A percentile compares a stretch with the other conserved stretches of the same genome.
These are phyloP conservation scores for Steinernema khuongi DNA, from an alignment of 1,140 invertebrate species.

Conservation along the genomic window DNA sequence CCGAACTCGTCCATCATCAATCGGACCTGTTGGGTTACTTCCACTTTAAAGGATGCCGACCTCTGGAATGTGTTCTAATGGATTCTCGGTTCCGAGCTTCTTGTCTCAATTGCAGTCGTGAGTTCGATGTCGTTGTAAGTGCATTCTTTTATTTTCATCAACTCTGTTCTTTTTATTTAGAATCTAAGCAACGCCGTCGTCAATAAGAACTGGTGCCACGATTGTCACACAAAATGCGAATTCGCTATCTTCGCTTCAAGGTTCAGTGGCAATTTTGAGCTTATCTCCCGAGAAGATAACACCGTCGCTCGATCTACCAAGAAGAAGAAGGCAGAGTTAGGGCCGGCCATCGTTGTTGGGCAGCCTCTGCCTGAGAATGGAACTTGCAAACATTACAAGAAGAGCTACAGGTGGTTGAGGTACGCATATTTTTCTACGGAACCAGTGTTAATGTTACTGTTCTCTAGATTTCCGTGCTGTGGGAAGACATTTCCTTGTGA, in stretches of 20 bases:
- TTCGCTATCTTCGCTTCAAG: not conserved
- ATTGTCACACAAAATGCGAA: constrained; percentile 17
- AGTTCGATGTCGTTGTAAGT: constrained; percentile 5
- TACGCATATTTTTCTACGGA: constrained; percentile 18
- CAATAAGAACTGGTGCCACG: constrained; percentile 18
- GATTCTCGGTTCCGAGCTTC: not conserved
- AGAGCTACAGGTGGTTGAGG: constrained; percentile 61
- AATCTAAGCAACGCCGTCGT: not conserved
- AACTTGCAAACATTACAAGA: constrained; percentile 61
- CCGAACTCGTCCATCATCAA: not conserved
- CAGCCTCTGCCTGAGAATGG: constrained; percentile 60
- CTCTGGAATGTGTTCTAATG: not conserved
- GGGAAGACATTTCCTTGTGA: constrained; percentile 61
- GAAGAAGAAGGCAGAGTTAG: constrained; percentile 32
- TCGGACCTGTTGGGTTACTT: not conserved
- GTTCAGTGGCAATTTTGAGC: not conserved
- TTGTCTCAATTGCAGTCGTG: not conserved
- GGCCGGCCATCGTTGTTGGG: constrained; percentile 58
- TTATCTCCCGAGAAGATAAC: not conserved
- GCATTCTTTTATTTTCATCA: not conserved
- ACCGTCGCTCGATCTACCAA: not conserved
- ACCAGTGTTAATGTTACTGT: not conserved
- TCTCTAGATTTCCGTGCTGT: constrained; percentile 61
- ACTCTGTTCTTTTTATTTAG: constrained; percentile 4
- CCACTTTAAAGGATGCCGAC: not conserved